phyloP scores from a whole-genome alignment of 2,113 vertebrate species.

The Pygoscelis antarcticus region DNA sequence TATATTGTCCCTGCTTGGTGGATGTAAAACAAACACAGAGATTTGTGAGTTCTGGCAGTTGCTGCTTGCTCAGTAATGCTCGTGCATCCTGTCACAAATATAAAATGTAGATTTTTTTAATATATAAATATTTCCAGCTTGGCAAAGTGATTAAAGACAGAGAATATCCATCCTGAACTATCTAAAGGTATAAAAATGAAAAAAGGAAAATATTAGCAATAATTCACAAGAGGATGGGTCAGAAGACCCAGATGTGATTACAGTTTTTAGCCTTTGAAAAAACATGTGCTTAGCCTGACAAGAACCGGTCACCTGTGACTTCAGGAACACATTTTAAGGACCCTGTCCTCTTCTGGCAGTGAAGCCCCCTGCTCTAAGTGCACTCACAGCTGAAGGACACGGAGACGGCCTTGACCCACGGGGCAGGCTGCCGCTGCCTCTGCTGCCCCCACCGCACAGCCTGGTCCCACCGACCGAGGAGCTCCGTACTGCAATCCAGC shows the following conservation, averaged over 20 bases:
- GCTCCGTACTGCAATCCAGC: accelerated
- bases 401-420: accelerated
- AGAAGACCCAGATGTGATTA: not conserved
- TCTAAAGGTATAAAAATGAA: conserved; percentile 26
- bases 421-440: not conserved
- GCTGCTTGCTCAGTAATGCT: conserved; percentile 7
- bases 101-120: conserved; percentile 20
- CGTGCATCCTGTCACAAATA: conserved; percentile 21
- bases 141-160: conserved; percentile 39
- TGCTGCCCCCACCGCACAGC: not conserved
- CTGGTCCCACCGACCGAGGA: accelerated
- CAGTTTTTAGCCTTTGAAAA: not conserved
- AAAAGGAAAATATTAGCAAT: conserved; percentile 1
- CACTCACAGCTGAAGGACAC: not conserved
- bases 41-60: conserved; percentile 37
- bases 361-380: not conserved
- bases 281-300: not conserved
- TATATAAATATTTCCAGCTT: conserved; percentile 23
- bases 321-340: not conserved
- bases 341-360: not conserved
- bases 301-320: not conserved
- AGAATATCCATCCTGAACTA: not conserved
- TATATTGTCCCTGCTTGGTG: not conserved
- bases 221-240: not conserved
- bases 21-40: conserved; percentile 9